These are phyloP conservation scores for Malachius bipustulatus DNA, from an alignment of 2,888 invertebrate species.

Conservation along the genomic window DNA sequence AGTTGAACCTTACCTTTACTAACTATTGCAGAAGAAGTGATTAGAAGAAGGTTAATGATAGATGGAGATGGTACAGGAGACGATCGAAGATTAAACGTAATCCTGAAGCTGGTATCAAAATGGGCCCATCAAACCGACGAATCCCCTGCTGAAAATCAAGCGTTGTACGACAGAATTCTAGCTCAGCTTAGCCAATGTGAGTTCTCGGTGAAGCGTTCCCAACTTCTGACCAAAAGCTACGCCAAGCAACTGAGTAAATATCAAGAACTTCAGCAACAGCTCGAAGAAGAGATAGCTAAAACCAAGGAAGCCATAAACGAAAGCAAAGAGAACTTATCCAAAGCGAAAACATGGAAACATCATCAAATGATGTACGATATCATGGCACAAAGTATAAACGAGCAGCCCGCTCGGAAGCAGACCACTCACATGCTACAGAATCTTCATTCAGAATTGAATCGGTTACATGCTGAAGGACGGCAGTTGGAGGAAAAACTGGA, in stretches of 20 bases:
- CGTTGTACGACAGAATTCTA: slow-evolving; percentile 66
- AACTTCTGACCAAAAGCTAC: slow-evolving; percentile 69
- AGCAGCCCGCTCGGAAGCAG: slow-evolving; percentile 79
- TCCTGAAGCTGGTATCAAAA: slow-evolving; percentile 73
- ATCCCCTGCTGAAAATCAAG: slow-evolving; percentile 53
- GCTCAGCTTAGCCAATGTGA: slow-evolving; percentile 79
- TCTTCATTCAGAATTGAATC: slow-evolving; percentile 60
- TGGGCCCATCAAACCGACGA: slow-evolving; percentile 62
- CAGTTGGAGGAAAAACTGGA: slow-evolving; percentile 67
- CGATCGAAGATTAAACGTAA: slow-evolving; percentile 74
- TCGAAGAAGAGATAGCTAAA: slow-evolving; percentile 66
- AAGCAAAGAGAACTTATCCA: slow-evolving; percentile 66
- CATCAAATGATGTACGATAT: slow-evolving; percentile 90
- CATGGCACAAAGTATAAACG: slow-evolving; percentile 78
- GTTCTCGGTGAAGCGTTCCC: slow-evolving; percentile 74
- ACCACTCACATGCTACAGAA: slow-evolving; percentile 57
- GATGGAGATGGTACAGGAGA: slow-evolving; percentile 98
- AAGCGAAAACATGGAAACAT: slow-evolving; percentile 77
- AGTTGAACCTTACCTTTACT: no score
- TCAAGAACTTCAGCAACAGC: slow-evolving; percentile 59
- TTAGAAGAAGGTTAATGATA: slow-evolving; percentile 77
- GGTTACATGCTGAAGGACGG: slow-evolving; percentile 56
- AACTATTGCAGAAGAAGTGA: slow-evolving; percentile 78
- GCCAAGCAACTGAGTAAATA: slow-evolving; percentile 75
- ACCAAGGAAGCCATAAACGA: slow-evolving; percentile 72